Evolutionary conservation across 2,888 invertebrate genomes (phyloP).

Genomic region (Gasteruption jaculator): DNA sequence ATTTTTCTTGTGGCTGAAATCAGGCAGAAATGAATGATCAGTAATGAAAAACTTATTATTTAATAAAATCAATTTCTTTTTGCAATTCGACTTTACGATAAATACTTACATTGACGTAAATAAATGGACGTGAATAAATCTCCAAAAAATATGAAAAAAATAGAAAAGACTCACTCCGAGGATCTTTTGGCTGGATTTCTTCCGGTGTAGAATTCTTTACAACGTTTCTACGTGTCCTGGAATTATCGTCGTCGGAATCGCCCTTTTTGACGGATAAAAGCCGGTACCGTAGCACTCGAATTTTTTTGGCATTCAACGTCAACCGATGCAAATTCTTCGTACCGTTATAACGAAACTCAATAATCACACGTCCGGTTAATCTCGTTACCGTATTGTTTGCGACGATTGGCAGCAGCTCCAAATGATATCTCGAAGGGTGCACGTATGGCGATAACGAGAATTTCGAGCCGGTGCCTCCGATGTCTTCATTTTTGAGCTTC

Average conservation of each 20-base stretch:
- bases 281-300: conserved; percentile 27
- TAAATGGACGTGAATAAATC: too few relatives aligned
- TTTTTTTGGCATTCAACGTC: conserved; percentile 33
- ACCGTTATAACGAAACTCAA: conserved; percentile 34
- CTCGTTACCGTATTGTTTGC: conserved; percentile 22
- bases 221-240: too few relatives aligned
- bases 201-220: too few relatives aligned
- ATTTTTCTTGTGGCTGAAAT: too few relatives aligned
- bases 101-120: too few relatives aligned
- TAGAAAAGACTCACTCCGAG: too few relatives aligned
- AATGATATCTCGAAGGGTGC: conserved; percentile 31
- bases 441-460: conserved; percentile 28
- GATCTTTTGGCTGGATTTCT: too few relatives aligned
- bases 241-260: not conserved
- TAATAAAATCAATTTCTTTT: too few relatives aligned
- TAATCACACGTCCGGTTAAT: conserved; percentile 31
- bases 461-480: conserved; percentile 19
- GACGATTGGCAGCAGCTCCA: conserved; percentile 32
- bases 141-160: too few relatives aligned
- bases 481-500: conserved; percentile 29
- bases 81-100: too few relatives aligned
- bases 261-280: conserved; percentile 9
- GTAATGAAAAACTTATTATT: too few relatives aligned
- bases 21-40: too few relatives aligned
- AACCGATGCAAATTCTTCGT: conserved; percentile 26